A percentile compares a stretch with the other conserved stretches of the same genome.
These are phyloP conservation scores for Thomomys bottae DNA, from an alignment of 2,113 vertebrate genomes.

Conservation along the genomic window DNA sequence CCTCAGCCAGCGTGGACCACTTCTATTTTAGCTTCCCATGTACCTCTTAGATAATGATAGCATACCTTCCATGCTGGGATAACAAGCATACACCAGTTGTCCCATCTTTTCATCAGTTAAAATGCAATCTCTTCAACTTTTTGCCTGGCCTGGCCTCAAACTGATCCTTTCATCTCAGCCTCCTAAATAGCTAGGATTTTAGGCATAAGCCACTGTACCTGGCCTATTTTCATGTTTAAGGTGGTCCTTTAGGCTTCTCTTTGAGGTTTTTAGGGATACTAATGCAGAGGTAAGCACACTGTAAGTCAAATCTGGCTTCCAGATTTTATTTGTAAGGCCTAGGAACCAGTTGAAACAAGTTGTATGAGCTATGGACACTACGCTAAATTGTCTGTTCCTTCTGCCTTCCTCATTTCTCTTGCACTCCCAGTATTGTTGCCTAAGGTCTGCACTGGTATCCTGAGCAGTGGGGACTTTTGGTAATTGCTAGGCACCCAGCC, in stretches of 20 bases:
- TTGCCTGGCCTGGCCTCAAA: too few relatives aligned
- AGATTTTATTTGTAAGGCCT: not conserved
- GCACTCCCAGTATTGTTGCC: not conserved
- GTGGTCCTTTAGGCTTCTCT: not conserved
- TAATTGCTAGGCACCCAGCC: not conserved
- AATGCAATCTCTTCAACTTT: too few relatives aligned
- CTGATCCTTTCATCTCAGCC: too few relatives aligned
- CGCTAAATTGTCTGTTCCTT: not conserved
- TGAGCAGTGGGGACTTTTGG: not conserved
- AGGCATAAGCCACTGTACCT: too few relatives aligned
- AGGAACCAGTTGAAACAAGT: rapidly evolving
- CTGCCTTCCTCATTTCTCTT: not conserved
- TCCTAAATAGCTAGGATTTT: too few relatives aligned
- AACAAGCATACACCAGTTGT: too few relatives aligned
- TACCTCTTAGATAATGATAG: too few relatives aligned
- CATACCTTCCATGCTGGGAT: too few relatives aligned
- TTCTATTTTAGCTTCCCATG: too few relatives aligned
- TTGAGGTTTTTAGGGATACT: not conserved
- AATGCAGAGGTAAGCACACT: not conserved
- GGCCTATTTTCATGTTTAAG: not conserved
- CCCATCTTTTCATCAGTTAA: too few relatives aligned
- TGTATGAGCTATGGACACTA: rapidly evolving
- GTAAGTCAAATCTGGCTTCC: not conserved
- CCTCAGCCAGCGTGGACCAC: too few relatives aligned
- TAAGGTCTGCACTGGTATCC: not conserved